phyloP scores from a whole-genome alignment of 2,888 invertebrate genomes.

The Drosophila merina region DNA sequence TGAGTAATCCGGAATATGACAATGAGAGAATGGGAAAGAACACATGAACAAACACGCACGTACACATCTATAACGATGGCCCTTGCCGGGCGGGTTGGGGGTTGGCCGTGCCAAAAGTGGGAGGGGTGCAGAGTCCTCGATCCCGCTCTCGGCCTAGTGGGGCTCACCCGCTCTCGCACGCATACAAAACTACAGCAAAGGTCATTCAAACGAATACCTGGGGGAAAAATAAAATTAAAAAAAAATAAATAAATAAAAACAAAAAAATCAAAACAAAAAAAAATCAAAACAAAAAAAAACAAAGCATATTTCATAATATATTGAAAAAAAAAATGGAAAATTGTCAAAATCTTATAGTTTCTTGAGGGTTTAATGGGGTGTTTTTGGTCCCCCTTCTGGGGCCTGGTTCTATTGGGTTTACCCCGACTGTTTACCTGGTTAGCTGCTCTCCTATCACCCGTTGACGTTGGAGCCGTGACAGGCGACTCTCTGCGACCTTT shows the following conservation, averaged over 20 bases:
- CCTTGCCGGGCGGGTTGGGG: neutral
- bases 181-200: conserved; percentile 5
- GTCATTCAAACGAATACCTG: neutral
- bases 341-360: too few species aligned
- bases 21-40: conserved; percentile 57
- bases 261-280: too few species aligned
- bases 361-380: too few species aligned
- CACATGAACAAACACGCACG: conserved; percentile 60
- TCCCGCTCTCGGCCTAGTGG: neutral
- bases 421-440: conserved; percentile 13
- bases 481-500: neutral
- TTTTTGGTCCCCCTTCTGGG: too few species aligned
- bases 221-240: too few species aligned
- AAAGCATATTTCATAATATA: too few species aligned
- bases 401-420: neutral
- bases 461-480: conserved; percentile 19
- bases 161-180: conserved; percentile 6
- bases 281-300: too few species aligned
- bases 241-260: too few species aligned
- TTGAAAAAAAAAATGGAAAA: too few species aligned
- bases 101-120: neutral
- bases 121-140: neutral
- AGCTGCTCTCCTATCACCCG: conserved; percentile 4
- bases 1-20: conserved; percentile 58
- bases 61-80: conserved; percentile 7